Evolutionary conservation across 1,140 invertebrate species (phyloP), one percentile per base, ranked within the genome.

Genomic region (Bicyclus anynana): DNA sequence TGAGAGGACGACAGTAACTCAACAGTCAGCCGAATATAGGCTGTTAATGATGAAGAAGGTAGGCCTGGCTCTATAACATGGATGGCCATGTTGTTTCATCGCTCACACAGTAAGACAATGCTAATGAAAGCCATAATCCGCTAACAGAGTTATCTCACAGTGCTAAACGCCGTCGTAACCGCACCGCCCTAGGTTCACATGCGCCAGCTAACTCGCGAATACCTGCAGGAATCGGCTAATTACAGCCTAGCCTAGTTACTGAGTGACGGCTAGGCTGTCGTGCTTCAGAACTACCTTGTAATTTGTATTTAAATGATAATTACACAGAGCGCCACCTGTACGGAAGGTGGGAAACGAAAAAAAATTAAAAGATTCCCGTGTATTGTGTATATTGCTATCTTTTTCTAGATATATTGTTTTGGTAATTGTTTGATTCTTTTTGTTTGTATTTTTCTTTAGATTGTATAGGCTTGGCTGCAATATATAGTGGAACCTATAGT

Each of bases 191-290:
- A 5, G 37, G 21, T 26, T 52, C 13, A 23, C 50, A 52, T 52
- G 35, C 35, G 35, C 33, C 27, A 10, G 49, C 50, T 52, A 52
- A 52, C 50, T 40, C 10, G 18, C 33, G 9, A 49, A 6, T 52
- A 52, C 21, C 33, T 52, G 35, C 50, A 33, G 17, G 49, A 35
- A 37, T 40, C 13, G 13, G 35, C 27, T 52, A 52, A 52, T 52
- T 42, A 52, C 40, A 52, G 20, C 50, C 13, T 40, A 52, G 49
- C 33, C 48, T 49, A 49, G 47, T 21, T 20, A 29, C 5, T 27
- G 37, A 40, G 12, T 26, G 33, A 52, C 33, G 7, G 9, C 29
- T 33, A 33, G 29, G 3, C 10, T 33, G 29, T 42, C 33, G 42
- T 20, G 29, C 14, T 23, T 49, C 5, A 49, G 37, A 13, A 20